Evolutionary conservation across 2,888 invertebrate species (phyloP), one percentile per base, ranked within the genome.

Genomic region (Lucinisca nassula): DNA sequence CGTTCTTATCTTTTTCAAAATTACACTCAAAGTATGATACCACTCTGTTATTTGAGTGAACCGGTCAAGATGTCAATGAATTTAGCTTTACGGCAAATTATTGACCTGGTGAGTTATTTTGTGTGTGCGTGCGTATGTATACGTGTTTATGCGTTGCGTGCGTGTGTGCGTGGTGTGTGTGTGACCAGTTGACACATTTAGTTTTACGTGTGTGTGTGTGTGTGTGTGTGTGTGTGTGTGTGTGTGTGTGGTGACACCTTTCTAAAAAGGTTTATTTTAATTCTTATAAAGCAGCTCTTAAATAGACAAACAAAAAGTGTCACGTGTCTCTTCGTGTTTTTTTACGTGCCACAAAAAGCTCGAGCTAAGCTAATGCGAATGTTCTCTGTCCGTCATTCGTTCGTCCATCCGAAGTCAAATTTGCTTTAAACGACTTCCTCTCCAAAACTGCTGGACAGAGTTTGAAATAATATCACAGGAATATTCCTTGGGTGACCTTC

Each of bases 71-170:
- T 61, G 24, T 10, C 8, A 8, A 6, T 61, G 8, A n/a, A n/a
- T n/a, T 8, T 61, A n/a, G 61, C 61, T 24, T 61, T 61, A 61
- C 61, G 61, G n/a, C 61, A 61, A n/a, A 61, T 61, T 61, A 27
- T 61, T 10, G 27, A 61, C n/a, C n/a, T 61, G 61, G 61, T 61
- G n/a, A 61, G 27, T 61, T n/a, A n/a, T n/a, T n/a, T 14, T 49
- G 14, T 14, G 49, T 49, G 12, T 14, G 17, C 49, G 49, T 49
- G 49, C 12, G 14, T 49, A n/a, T n/a, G n/a, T n/a, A n/a, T n/a
- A n/a, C n/a, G n/a, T n/a, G n/a, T n/a, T n/a, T n/a, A 45, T 45
- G 17, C 45, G 17, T 8, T 45, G 17, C 17, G 17, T 45, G 8
- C 8, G 17, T 8, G 45, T 45, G 17, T 17, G 17, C 8, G 45